Evolutionary conservation across 2,888 invertebrate genomes (phyloP).

Genomic region (Parnassius orleans): DNA sequence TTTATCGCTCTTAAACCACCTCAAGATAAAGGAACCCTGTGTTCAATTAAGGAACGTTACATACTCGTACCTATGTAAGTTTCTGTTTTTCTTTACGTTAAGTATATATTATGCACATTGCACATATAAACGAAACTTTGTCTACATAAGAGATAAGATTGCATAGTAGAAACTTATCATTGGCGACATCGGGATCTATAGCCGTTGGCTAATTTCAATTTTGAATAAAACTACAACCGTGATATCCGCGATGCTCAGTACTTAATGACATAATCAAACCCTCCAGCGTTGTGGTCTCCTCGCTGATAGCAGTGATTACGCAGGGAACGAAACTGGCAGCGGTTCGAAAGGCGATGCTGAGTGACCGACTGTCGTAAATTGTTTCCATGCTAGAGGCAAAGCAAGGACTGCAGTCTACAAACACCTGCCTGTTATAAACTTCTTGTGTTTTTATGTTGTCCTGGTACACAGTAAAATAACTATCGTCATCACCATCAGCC

Average conservation of each 20-base stretch:
- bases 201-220: conserved; percentile 50
- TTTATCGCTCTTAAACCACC: too few species aligned
- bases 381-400: conserved; percentile 55
- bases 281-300: conserved; percentile 47
- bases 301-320: conserved; percentile 59
- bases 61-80: too few species aligned
- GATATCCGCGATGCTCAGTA: conserved; percentile 56
- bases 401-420: conserved; percentile 26
- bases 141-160: neutral
- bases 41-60: too few species aligned
- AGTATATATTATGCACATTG: too few species aligned
- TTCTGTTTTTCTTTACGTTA: too few species aligned
- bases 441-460: neutral
- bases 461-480: too few species aligned
- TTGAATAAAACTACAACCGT: conserved; percentile 53
- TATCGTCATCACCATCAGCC: too few species aligned
- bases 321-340: conserved; percentile 41
- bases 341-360: conserved; percentile 43
- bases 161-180: neutral
- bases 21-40: too few species aligned
- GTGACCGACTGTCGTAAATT: conserved; percentile 51
- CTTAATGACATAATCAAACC: conserved; percentile 70
- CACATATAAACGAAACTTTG: too few species aligned
- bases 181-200: conserved; percentile 7
- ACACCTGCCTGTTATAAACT: conserved; percentile 39